Percentiles rank a stretch among this genome's conserved stretches.
These are phyloP conservation scores for Alosa alosa DNA, from an alignment of 2,113 vertebrate species.

Conservation along the genomic window DNA sequence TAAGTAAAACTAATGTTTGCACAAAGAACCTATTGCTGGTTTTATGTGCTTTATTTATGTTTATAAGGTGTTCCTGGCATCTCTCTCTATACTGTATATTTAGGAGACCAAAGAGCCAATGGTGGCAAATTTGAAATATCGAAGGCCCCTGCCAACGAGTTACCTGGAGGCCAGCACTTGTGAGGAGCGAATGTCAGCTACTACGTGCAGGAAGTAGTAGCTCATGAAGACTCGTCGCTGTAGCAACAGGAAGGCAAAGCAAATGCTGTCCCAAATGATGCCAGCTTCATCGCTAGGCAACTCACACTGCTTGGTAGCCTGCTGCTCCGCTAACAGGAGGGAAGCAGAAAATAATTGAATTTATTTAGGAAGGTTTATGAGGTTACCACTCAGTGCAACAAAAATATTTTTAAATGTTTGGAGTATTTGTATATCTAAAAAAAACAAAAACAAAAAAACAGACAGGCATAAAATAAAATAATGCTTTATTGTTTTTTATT, in stretches of 20 bases:
- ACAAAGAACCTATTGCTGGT: too few relatives aligned
- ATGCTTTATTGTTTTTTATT: slow-evolving; percentile 1
- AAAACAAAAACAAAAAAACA: neutral
- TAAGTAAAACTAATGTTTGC: too few relatives aligned
- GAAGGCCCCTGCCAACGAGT: slow-evolving; percentile 80
- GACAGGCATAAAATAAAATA: neutral
- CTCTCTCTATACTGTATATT: neutral
- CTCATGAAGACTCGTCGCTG: slow-evolving; percentile 99
- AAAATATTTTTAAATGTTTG: neutral
- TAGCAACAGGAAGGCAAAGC: slow-evolving; percentile 93
- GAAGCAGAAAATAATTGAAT: neutral
- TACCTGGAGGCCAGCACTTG: slow-evolving; percentile 96
- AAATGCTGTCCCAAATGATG: slow-evolving; percentile 99
- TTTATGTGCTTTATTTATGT: too few relatives aligned
- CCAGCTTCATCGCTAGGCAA: slow-evolving; percentile 90
- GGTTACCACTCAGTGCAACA: neutral
- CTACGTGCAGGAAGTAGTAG: slow-evolving; percentile 97
- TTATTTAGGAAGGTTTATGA: neutral
- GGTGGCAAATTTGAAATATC: slow-evolving; percentile 74
- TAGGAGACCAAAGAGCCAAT: neutral
- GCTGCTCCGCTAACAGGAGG: slow-evolving; percentile 64
- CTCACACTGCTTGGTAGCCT: slow-evolving; percentile 75
- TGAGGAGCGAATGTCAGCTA: slow-evolving; percentile 95
- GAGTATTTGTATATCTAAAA: neutral
- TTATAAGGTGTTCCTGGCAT: neutral